Evolutionary conservation across 1,140 invertebrate species (phyloP).

Genomic region (Tachypleus tridentatus): DNA sequence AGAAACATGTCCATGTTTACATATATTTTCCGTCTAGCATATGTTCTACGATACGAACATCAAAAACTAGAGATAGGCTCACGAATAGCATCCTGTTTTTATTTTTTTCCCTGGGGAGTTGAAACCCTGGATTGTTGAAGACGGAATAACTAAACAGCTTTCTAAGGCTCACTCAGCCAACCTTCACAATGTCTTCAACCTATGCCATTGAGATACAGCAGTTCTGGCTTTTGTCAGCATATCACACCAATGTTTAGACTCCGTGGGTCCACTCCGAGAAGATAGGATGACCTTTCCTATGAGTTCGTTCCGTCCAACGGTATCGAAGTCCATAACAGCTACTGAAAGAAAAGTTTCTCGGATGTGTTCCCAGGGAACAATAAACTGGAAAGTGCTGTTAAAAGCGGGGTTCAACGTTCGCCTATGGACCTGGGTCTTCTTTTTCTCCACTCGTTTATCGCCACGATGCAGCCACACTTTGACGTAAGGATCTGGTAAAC

Average conservation of each 20-base stretch:
- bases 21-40: too few relatives aligned
- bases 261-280: slow-evolving; percentile 74
- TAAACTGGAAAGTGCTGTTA: slow-evolving; percentile 85
- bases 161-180: too few relatives aligned
- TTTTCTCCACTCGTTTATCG: slow-evolving; percentile 85
- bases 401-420: slow-evolving; percentile 85
- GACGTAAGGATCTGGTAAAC: slow-evolving; percentile 74
- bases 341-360: slow-evolving; percentile 80
- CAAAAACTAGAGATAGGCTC: too few relatives aligned
- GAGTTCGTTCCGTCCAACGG: slow-evolving; percentile 82
- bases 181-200: slow-evolving; percentile 35
- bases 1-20: too few relatives aligned
- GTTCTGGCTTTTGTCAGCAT: slow-evolving; percentile 92
- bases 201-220: slow-evolving; percentile 82
- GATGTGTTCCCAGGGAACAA: slow-evolving; percentile 88
- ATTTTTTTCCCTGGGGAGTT: too few relatives aligned
- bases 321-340: slow-evolving; percentile 91
- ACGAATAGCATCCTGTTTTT: too few relatives aligned
- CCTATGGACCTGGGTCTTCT: slow-evolving; percentile 90
- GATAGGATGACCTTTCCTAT: slow-evolving; percentile 78
- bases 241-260: slow-evolving; percentile 89
- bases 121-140: too few relatives aligned
- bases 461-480: slow-evolving; percentile 93
- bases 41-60: too few relatives aligned
- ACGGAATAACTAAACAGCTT: too few relatives aligned